Evolutionary conservation across 1,140 invertebrate genomes (phyloP).

Genomic region (Orius laevigatus): DNA sequence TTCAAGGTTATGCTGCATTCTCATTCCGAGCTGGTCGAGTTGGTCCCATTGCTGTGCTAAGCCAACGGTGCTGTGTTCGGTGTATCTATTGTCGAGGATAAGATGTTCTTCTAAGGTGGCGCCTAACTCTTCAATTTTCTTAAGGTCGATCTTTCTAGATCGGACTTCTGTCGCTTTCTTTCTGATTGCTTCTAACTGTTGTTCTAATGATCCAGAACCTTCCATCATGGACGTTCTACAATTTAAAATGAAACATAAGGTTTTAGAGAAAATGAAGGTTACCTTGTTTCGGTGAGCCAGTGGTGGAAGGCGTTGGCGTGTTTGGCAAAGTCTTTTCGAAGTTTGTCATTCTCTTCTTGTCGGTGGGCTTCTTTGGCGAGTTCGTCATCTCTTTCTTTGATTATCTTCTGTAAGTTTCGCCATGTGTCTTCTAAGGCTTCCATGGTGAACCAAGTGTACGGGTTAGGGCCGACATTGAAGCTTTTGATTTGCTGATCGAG

Average conservation of each 20-base stretch:
- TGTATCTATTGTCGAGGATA: slow-evolving; percentile 95
- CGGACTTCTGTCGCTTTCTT: slow-evolving; percentile 91
- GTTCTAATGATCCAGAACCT: slow-evolving; percentile 90
- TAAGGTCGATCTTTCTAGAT: slow-evolving; percentile 76
- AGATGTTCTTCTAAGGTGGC: slow-evolving; percentile 92
- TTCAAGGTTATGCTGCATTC: slow-evolving; percentile 99
- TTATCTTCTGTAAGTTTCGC: slow-evolving; percentile 97
- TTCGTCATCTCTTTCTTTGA: slow-evolving; percentile 85
- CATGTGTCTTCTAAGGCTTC: slow-evolving; percentile 98
- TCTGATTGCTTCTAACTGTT: slow-evolving; percentile 87
- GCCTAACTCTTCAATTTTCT: slow-evolving; percentile 93
- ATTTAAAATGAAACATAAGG: slow-evolving; percentile 12
- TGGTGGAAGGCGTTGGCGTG: slow-evolving; percentile 97
- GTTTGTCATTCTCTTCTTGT: slow-evolving; percentile 97
- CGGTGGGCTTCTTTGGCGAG: slow-evolving; percentile 88
- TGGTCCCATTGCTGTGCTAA: slow-evolving; percentile 99
- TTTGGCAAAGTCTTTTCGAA: slow-evolving; percentile 96
- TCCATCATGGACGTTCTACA: slow-evolving; percentile 96
- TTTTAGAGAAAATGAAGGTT: slow-evolving; percentile 21
- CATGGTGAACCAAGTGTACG: slow-evolving; percentile 99
- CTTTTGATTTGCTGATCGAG: slow-evolving; percentile 95
- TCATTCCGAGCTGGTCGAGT: slow-evolving; percentile 95
- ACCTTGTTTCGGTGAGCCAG: slow-evolving; percentile 96
- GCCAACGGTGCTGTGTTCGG: slow-evolving; percentile 95
- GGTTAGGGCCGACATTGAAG: slow-evolving; percentile 97